phyloP scores from a whole-genome alignment of 2,797 vertebrate genomes.

The Yasuhikotakia modesta region DNA sequence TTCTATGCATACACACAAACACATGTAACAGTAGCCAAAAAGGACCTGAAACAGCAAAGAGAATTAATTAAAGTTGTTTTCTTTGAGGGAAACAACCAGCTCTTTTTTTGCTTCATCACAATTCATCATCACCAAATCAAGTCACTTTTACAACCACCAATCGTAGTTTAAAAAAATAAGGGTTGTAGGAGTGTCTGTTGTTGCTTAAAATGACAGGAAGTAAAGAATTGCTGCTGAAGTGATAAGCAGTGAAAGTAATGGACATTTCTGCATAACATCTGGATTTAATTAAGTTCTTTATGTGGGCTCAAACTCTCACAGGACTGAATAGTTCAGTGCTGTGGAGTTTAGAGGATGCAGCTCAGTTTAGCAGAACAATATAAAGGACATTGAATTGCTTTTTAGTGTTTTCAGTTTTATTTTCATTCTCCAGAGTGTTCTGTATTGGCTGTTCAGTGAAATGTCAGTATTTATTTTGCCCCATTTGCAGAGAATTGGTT shows the following conservation, averaged over 20 bases:
- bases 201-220: conserved; percentile 5
- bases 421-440: neutral
- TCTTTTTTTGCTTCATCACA: conserved; percentile 9
- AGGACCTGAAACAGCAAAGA: conserved; percentile 21
- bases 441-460: neutral
- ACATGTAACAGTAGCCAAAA: conserved; percentile 6
- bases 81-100: conserved; percentile 10
- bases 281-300: conserved; percentile 19
- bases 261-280: conserved; percentile 17
- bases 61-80: conserved; percentile 5
- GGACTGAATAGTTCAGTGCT: neutral
- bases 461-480: neutral
- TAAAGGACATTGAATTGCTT: neutral
- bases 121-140: conserved; percentile 25
- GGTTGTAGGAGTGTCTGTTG: neutral
- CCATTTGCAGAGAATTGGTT: neutral
- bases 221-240: conserved; percentile 1
- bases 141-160: neutral
- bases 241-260: conserved; percentile 32
- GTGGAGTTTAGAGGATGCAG: neutral
- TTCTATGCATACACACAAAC: conserved; percentile 9
- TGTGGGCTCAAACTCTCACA: neutral
- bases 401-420: neutral
- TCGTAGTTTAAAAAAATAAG: neutral
- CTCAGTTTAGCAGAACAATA: conserved; percentile 15